These are phyloP conservation scores for Brachyptera putata DNA, from an alignment of 2,888 invertebrate species.

Conservation along the genomic window DNA sequence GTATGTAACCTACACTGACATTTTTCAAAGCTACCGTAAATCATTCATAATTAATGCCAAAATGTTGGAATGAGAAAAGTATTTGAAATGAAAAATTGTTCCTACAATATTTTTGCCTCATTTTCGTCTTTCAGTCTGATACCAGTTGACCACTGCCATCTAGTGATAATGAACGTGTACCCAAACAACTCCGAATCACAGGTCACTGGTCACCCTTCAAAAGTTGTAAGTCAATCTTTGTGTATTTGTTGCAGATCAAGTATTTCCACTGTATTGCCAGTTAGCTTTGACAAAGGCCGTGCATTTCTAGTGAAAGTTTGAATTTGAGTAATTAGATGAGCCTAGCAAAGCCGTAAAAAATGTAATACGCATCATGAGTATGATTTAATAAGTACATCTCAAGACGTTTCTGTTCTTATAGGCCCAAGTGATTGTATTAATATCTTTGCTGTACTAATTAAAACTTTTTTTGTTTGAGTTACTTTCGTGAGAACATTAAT, in stretches of 20 bases:
- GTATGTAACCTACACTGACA: constrained; percentile 39
- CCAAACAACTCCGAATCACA: constrained; percentile 59
- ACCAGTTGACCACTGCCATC: constrained; percentile 80
- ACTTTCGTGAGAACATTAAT: background rate
- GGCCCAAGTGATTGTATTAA: background rate
- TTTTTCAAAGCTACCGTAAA: background rate
- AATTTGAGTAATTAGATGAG: too few relatives aligned
- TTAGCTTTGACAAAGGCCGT: too few relatives aligned
- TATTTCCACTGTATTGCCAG: too few relatives aligned
- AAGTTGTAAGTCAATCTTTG: constrained; percentile 42
- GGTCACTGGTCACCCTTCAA: constrained; percentile 39
- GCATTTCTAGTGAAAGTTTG: too few relatives aligned
- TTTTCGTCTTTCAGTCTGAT: constrained; percentile 56
- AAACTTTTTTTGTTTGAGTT: background rate
- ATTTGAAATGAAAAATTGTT: too few relatives aligned
- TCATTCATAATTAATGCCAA: background rate
- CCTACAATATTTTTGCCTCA: too few relatives aligned
- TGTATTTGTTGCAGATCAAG: too few relatives aligned
- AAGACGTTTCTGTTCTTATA: background rate
- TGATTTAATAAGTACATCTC: too few relatives aligned
- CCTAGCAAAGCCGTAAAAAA: too few relatives aligned
- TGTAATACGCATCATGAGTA: too few relatives aligned
- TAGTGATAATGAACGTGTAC: constrained; percentile 84
- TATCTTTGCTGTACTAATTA: background rate
- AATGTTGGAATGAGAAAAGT: background rate